Evolutionary conservation across 1,140 invertebrate species (phyloP), one percentile per base, ranked within the genome.

Genomic region (Ditylenchus dipsaci): DNA sequence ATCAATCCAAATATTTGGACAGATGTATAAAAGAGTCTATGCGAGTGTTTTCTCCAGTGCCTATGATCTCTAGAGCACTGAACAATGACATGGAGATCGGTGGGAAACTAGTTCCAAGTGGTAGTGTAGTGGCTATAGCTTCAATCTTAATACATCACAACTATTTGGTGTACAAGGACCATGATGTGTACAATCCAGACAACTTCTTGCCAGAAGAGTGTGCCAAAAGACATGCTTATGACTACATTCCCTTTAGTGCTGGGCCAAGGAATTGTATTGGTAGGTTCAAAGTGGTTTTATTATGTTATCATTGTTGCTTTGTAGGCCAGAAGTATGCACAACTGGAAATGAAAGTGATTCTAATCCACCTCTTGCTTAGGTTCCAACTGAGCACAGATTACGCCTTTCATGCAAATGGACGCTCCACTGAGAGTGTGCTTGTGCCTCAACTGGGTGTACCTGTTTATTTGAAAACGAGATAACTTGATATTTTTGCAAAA

Each of bases 351-450:
- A 92, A 93, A 83, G 88, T 91, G 13, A 84, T 93, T 0, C 85
- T 95, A 9, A 89, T 91, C 0, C 91, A 90, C n/a, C 88, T 95
- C 42, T 85, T 95, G 60, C 87, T 91, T 45, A 90, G 91, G 78
- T 95, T 64, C 49, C 57, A 64, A 19, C 59, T 65, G 38, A 19
- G 38, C 0, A 45, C 63, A 21, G 27, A 42, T n/a, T 15, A 45
- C 21, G 43, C 33, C 15, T 65, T 65, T 23, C 3, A 57, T 11
- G 21, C 19, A 11, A 65, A 65, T 53, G 26, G 33, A 21, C 33
- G 43, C 1, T 33, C 33, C 8, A 11, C 57, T 15, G 63, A 65
- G 45, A 57, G 38, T 45, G 57, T 65, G 47, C 63, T 65, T 3
- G 29, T 33, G 1, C 63, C 63, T 9, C 27, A 65, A 26, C 45